phyloP scores from a whole-genome alignment of 2,797 vertebrate genomes.

The Cossypha dichroa region DNA sequence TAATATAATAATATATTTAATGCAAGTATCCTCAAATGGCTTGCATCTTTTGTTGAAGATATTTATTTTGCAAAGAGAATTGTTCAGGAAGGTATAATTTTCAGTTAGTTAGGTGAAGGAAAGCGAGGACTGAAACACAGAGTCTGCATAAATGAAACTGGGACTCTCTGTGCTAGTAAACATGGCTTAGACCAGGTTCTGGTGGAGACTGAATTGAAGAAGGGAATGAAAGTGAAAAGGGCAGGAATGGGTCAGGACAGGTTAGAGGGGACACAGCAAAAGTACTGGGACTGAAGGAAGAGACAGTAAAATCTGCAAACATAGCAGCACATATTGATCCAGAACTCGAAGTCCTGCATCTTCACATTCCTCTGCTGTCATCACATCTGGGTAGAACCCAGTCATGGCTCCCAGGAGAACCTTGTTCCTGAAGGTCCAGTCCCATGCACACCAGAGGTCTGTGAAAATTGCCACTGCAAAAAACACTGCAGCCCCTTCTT shows the following conservation, averaged over 20 bases:
- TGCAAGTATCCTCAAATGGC: neutral
- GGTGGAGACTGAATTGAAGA: neutral
- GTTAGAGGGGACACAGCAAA: neutral
- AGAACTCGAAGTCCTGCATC: neutral
- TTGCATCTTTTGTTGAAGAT: neutral
- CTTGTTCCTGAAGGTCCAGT: neutral
- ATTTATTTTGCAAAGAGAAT: neutral
- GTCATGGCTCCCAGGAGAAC: neutral
- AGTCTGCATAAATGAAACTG: accelerated
- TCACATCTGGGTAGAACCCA: neutral
- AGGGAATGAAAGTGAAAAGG: neutral
- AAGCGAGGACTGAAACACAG: neutral
- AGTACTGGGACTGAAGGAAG: neutral
- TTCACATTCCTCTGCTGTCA: neutral
- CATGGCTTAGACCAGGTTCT: neutral
- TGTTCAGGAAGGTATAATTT: neutral
- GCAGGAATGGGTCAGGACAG: neutral
- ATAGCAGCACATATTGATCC: neutral
- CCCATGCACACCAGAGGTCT: neutral
- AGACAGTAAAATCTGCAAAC: neutral
- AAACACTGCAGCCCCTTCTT: neutral
- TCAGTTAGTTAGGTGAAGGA: neutral
- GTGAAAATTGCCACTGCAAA: neutral
- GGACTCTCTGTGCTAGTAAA: neutral
- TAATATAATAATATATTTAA: neutral